A percentile compares a stretch with the other conserved stretches of the same genome.
Conservation (phyloP, 2,888 invertebrate species). For the Sarcophaga subvicina region DNA sequence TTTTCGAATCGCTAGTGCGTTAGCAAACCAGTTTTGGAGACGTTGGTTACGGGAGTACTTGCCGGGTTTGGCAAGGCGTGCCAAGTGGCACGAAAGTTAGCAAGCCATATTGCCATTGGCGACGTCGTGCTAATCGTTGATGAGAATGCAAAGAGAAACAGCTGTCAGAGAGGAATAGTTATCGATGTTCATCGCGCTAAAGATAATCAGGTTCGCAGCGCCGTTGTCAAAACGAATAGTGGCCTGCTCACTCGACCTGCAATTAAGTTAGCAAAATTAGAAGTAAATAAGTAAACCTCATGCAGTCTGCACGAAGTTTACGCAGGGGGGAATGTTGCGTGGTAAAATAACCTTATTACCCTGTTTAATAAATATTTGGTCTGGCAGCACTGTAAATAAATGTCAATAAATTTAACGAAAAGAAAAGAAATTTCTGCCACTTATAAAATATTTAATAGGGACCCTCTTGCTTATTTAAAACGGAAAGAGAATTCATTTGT, state of each 20-base stretch:
- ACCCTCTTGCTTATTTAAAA: no score
- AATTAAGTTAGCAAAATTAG: conserved; percentile 51
- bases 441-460: no score
- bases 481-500: no score
- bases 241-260: no score
- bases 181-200: conserved; percentile 39
- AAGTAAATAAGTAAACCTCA: background rate
- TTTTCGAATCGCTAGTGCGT: conserved; percentile 42
- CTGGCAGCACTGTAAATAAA: no score
- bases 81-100: conserved; percentile 43
- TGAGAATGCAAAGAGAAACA: conserved; percentile 51
- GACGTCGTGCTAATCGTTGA: conserved; percentile 65
- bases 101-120: conserved; percentile 27
- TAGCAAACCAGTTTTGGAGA: conserved; percentile 58
- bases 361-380: no score
- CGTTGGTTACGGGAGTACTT: conserved; percentile 54
- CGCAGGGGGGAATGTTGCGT: no score
- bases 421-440: no score
- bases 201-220: conserved; percentile 33
- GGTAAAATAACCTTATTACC: no score
- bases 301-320: no score
- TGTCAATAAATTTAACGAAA: no score
- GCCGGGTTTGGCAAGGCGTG: conserved; percentile 41
- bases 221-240: conserved; percentile 43
- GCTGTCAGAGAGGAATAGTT: conserved; percentile 46